Evolutionary conservation across 1,140 invertebrate genomes (phyloP).

Genomic region (Lucilia sericata): DNA sequence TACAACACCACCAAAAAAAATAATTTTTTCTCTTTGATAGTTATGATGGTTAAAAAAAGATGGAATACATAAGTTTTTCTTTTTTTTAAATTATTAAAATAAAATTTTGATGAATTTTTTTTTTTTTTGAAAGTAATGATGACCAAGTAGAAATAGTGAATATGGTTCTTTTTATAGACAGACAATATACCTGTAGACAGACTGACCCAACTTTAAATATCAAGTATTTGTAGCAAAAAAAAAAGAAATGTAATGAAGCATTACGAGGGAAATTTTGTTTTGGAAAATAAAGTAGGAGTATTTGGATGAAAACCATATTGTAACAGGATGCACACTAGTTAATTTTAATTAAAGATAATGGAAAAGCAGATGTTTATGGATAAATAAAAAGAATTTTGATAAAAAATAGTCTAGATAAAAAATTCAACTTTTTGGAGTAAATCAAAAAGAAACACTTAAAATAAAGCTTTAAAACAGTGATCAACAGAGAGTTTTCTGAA

Average conservation of each 20-base stretch:
- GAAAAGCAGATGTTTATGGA: too few relatives aligned
- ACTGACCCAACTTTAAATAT: slow-evolving; percentile 20
- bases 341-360: background rate
- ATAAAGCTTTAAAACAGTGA: too few relatives aligned
- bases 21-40: background rate
- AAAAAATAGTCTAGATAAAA: too few relatives aligned
- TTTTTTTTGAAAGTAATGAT: slow-evolving; percentile 22
- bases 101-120: background rate
- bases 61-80: background rate
- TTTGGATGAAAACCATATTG: background rate
- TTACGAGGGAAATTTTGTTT: background rate
- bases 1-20: background rate
- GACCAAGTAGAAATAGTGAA: slow-evolving; percentile 20
- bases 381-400: too few relatives aligned
- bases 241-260: slow-evolving; percentile 8
- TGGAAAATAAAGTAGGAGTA: background rate
- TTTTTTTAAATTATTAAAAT: background rate
- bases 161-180: background rate
- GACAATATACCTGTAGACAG: slow-evolving; percentile 13
- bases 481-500: too few relatives aligned
- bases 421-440: too few relatives aligned
- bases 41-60: slow-evolving; percentile 7
- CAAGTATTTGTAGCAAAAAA: background rate
- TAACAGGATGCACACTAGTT: background rate
- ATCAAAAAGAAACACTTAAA: too few relatives aligned